These are phyloP conservation scores for Henricia sp. DNA, from an alignment of 53 echinoderm and acorn worm species.

Conservation along the genomic window DNA sequence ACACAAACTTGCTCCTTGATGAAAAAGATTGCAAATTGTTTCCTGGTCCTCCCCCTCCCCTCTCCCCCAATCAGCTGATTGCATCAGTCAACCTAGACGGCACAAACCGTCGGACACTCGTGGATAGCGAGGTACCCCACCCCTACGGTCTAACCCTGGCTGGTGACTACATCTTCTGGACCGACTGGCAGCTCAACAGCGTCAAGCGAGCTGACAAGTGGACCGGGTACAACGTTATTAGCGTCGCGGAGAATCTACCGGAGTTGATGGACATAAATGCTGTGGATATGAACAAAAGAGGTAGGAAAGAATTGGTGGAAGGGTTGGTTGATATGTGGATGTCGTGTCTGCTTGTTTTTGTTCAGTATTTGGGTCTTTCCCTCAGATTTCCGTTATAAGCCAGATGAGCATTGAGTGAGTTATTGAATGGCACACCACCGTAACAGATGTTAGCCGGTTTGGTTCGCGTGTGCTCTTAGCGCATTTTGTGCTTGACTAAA, in stretches of 20 bases:
- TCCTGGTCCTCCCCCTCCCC: too few relatives aligned
- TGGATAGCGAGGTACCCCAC: conserved; percentile 42
- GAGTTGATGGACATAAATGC: conserved; percentile 80
- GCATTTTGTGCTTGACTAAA: too few relatives aligned
- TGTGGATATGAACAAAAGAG: conserved; percentile 54
- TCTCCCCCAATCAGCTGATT: conserved; percentile 71
- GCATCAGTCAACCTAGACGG: conserved; percentile 72
- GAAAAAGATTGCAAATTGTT: too few relatives aligned
- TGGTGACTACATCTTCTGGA: conserved; percentile 73
- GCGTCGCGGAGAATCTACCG: conserved; percentile 48
- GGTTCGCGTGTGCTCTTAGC: too few relatives aligned
- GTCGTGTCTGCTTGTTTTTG: too few relatives aligned
- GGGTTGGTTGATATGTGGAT: too few relatives aligned
- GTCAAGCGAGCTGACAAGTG: conserved; percentile 61
- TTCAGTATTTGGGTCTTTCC: too few relatives aligned
- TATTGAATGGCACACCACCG: too few relatives aligned
- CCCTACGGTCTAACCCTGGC: conserved; percentile 67
- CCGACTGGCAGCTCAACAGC: conserved; percentile 64
- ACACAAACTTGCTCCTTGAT: too few relatives aligned
- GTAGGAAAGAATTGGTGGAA: conserved; percentile 56
- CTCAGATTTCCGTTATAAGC: too few relatives aligned
- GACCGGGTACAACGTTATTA: conserved; percentile 36
- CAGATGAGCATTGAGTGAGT: too few relatives aligned
- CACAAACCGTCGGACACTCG: conserved; percentile 23
- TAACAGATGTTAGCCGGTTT: too few relatives aligned